Conservation (phyloP, 2,113 vertebrate species). For the Onychostoma macrolepis region DNA sequence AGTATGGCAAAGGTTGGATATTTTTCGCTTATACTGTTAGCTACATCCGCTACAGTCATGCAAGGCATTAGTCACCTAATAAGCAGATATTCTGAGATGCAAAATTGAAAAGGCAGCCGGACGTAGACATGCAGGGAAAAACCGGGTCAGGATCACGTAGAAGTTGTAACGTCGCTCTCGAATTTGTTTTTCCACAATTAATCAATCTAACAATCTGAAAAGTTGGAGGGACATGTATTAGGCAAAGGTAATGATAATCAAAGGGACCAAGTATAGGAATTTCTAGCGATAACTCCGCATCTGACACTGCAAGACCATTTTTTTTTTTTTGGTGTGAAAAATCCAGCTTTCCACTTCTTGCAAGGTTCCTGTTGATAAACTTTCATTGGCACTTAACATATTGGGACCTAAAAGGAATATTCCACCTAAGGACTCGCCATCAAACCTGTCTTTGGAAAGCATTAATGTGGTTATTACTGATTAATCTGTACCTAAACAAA, state of each 20-base stretch:
- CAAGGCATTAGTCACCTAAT: slow-evolving; percentile 1
- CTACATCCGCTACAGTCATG: slow-evolving; percentile 6
- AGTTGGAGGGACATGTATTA: no score
- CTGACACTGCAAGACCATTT: not conserved
- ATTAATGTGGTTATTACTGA: not conserved
- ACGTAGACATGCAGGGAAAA: not conserved
- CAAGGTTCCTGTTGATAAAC: not conserved
- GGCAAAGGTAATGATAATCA: no score
- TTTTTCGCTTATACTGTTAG: not conserved
- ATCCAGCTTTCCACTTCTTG: not conserved
- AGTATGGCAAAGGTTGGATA: not conserved
- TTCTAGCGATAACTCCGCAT: not conserved
- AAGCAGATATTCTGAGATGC: not conserved
- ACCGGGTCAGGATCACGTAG: not conserved
- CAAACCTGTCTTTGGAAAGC: not conserved
- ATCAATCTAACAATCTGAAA: not conserved
- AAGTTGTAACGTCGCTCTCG: not conserved
- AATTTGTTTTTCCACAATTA: not conserved
- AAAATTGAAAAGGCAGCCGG: not conserved
- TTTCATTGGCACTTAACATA: not conserved
- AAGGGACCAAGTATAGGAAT: not conserved
- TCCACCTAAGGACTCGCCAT: not conserved
- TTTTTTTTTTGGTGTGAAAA: no score
- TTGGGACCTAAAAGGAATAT: not conserved
- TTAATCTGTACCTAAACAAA: not conserved